A percentile compares a stretch with the other conserved stretches of the same genome.
Evolutionary conservation across 2,113 vertebrate genomes (phyloP).

Genomic region (Panthera leo): DNA sequence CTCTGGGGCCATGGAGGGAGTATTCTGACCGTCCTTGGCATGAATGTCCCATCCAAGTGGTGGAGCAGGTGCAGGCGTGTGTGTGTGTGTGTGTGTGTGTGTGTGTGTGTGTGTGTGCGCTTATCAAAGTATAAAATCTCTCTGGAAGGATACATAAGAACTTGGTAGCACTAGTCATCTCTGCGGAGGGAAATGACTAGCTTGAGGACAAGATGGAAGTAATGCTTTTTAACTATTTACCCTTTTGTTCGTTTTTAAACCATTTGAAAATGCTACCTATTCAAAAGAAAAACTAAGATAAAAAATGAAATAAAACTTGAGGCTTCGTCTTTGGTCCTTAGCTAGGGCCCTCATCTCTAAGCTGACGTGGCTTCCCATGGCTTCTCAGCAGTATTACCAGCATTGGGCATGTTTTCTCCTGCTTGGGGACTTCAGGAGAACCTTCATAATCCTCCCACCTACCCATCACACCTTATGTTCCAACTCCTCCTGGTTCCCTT

Average conservation of each 20-base stretch:
- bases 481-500: neutral
- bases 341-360: neutral
- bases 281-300: neutral
- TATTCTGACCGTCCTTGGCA: neutral
- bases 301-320: neutral
- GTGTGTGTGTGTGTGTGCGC: neutral
- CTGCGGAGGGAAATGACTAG: neutral
- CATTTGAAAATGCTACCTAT: neutral
- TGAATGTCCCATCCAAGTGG: neutral
- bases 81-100: neutral
- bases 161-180: neutral
- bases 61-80: neutral
- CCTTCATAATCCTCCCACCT: accelerated
- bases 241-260: neutral
- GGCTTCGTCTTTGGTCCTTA: neutral
- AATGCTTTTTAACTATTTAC: neutral
- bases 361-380: neutral
- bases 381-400: neutral
- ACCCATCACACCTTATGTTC: neutral
- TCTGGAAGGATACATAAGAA: neutral
- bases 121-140: neutral
- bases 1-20: neutral
- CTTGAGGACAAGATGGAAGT: neutral
- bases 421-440: neutral
- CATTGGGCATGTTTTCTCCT: neutral